Evolutionary conservation across 2,113 vertebrate genomes (phyloP), one percentile per base, ranked within the genome.

Genomic region (Setophaga petechia): DNA sequence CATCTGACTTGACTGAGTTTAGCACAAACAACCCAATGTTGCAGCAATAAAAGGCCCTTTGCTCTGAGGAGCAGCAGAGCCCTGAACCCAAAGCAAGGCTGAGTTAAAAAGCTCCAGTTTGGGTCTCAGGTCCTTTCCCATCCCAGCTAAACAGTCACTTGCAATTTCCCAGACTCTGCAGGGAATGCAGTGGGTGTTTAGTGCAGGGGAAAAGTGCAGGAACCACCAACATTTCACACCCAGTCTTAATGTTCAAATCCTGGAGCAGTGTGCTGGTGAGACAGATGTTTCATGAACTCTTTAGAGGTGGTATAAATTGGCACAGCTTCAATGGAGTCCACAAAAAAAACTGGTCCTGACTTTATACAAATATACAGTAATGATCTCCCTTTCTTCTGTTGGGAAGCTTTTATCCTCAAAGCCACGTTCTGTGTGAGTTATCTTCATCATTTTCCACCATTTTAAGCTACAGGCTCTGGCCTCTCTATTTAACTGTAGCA

Each of bases 331-430:
- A 1, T 44, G 67, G 51, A 91, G 47, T 51, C 41, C 43, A 52
- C 72, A 74, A 58, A 71, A 79, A 81, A 49, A 16, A 0, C 11
- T 25, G 33, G 28, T 28, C 75, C 47, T 67, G 52, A 17, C 33
- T 73, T 80, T 71, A 59, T 85, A 80, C 24, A 88, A 84, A 51
- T 83, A 55, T 4, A 59, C 9, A 0, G 72, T 91, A 83, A 86
- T 71, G 51, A 77, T 84, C 65, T 90, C 61, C 71, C 59, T 54
- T 35, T 74, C 62, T 77, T 85, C 75, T 77, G 13, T 51, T 68
- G 28, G 35, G 59, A 73, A 76, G 68, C 79, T 96, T 95, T 94
- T 77, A 86, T 86, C 68, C 59, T 86, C 67, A 74, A 90, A 80
- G 35, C 47, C 74, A 9, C 30, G 22, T 74, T 95, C 83, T 35